These are phyloP conservation scores for Rhinella marina DNA, from an alignment of 2,797 vertebrate genomes.

Conservation along the genomic window DNA sequence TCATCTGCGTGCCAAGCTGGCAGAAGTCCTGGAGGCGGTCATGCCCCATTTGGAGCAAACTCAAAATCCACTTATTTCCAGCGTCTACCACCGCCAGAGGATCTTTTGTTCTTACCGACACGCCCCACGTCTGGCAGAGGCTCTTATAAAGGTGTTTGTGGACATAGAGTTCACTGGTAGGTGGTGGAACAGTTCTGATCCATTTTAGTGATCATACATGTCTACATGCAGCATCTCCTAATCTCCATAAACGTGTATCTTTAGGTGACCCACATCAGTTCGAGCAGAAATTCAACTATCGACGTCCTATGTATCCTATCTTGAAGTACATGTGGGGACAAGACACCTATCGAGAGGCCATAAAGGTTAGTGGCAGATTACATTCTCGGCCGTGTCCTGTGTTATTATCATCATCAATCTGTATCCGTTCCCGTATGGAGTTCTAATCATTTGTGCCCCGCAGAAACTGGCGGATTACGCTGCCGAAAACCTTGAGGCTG, in stretches of 20 bases:
- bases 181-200: neutral
- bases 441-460: neutral
- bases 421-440: neutral
- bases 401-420: too few species aligned
- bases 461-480: constrained; percentile 92
- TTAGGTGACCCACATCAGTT: constrained; percentile 98
- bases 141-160: constrained; percentile 96
- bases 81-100: constrained; percentile 89
- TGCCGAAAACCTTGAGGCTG: constrained; percentile 94
- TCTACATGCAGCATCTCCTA: too few species aligned
- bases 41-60: constrained; percentile 94
- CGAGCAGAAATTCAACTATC: constrained; percentile 99
- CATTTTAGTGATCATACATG: neutral
- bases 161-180: constrained; percentile 98
- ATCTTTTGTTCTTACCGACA: constrained; percentile 89
- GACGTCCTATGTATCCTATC: constrained; percentile 98
- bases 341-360: constrained; percentile 87
- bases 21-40: constrained; percentile 95
- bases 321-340: constrained; percentile 96
- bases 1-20: constrained; percentile 93
- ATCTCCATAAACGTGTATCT: neutral
- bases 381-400: too few species aligned
- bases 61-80: constrained; percentile 80
- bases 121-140: constrained; percentile 89
- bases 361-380: constrained; percentile 81